Percentiles rank a stretch among this genome's conserved stretches.
Conservation (phyloP, 2,113 vertebrate species). For the Myrmecophaga tridactyla region DNA sequence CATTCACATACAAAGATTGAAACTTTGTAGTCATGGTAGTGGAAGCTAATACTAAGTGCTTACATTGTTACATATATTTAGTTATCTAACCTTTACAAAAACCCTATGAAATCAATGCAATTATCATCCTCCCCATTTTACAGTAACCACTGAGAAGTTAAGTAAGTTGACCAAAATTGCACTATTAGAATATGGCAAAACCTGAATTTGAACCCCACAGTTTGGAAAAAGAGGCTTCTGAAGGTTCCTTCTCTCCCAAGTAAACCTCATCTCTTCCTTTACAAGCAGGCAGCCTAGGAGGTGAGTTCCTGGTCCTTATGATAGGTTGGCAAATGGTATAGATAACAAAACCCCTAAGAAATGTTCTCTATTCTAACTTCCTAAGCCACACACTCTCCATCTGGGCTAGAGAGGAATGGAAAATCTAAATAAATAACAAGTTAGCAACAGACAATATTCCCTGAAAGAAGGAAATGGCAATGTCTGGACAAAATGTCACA, state of each 20-base stretch:
- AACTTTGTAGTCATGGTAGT: neutral
- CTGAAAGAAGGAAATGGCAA: conserved; percentile 35
- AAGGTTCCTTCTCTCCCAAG: neutral
- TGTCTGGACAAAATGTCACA: neutral
- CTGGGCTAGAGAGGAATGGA: neutral
- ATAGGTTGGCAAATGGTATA: neutral
- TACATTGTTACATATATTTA: neutral
- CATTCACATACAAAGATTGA: neutral
- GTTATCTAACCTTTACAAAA: neutral
- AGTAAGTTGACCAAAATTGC: neutral
- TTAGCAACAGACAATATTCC: neutral
- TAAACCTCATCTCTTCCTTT: neutral
- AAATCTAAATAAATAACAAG: neutral
- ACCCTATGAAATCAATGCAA: neutral
- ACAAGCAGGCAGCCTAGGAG: neutral
- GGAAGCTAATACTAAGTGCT: neutral
- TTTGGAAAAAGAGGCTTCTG: neutral
- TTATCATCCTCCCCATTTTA: neutral
- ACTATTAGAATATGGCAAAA: neutral
- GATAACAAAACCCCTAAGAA: neutral
- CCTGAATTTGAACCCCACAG: neutral
- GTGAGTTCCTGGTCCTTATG: neutral
- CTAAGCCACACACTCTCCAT: too few species aligned
- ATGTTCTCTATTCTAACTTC: neutral
- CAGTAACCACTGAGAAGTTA: neutral